Evolutionary conservation across 2,888 invertebrate species (phyloP), one percentile per base, ranked within the genome.

Genomic region (Lochmaea capreae): DNA sequence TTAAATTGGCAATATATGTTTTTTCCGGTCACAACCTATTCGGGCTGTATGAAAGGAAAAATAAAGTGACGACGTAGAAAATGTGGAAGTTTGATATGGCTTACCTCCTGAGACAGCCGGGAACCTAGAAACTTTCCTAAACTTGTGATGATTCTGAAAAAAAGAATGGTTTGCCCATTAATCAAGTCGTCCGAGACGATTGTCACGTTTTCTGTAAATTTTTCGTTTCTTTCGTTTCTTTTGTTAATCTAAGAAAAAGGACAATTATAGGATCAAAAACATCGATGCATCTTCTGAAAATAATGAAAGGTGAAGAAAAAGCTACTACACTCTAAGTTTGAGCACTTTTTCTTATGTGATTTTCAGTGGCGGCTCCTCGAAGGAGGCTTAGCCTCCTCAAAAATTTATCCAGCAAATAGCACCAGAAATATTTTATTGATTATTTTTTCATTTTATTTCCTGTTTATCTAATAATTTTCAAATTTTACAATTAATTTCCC

Each of bases 111-210:
- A 52, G 65, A 65, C 26, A n/a, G 26, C 46, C 10, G 63, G 22
- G 43, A 42, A 43, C 14, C 65, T 5, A 18, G 33, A 43, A 65
- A 65, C 65, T 65, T 65, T 33, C n/a, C 52, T 26, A 26, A 67
- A 67, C 66, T 54, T 52, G 39, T 57, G 39, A 67, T 18, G 54
- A 57, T 67, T 54, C 66, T 18, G 11, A 42, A 57, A 43, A 58
- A 67, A 39, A 61, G 16, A 39, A 14, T n/a, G 26, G 22, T 63
- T 54, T 11, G 4, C 11, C 26, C 70, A 65, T 70, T 70, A 63
- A 70, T 70, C 70, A 70, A 70, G 12, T 61, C 26, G 18, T 14
- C 65, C 42, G 42, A 42, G 43, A 39, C 39, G 63, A 70, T 70
- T 26, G 63, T 63, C 69, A 54, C 46, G 62, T 62, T 63, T 54